Conservation (phyloP, 2,797 vertebrate species). For the Epinephelus coioides region DNA sequence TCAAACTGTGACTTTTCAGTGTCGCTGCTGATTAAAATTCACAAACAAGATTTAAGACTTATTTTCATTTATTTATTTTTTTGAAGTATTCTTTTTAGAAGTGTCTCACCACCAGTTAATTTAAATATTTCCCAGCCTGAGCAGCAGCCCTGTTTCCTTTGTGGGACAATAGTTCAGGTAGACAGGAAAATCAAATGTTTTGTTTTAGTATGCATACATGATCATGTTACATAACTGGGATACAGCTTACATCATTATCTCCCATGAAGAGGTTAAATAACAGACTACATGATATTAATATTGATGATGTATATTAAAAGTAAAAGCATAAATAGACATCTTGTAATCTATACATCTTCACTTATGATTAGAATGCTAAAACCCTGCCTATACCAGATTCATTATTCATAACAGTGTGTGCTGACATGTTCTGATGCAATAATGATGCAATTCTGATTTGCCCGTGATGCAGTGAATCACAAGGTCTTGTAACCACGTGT, state of each 20-base stretch:
- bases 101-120: not conserved
- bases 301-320: too few species aligned
- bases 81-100: too few species aligned
- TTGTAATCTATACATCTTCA: not conserved
- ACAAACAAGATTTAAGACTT: not conserved
- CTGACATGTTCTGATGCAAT: constrained; percentile 26
- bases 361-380: not conserved
- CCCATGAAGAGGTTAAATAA: not conserved
- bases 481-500: not conserved
- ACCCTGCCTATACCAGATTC: not conserved
- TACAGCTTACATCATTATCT: not conserved
- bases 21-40: not conserved
- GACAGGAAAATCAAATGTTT: not conserved
- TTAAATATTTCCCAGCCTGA: not conserved
- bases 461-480: not conserved
- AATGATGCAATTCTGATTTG: constrained; percentile 5
- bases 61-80: not conserved
- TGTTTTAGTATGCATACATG: not conserved
- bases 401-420: not conserved
- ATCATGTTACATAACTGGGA: too few species aligned
- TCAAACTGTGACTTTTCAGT: not conserved
- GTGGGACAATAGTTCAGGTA: not conserved
- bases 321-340: too few species aligned
- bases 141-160: not conserved
- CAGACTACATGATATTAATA: not conserved